Percentiles rank a stretch among this genome's conserved stretches.
Evolutionary conservation across 2,113 vertebrate species (phyloP).

Genomic region (Dendropsophus ebraccatus): DNA sequence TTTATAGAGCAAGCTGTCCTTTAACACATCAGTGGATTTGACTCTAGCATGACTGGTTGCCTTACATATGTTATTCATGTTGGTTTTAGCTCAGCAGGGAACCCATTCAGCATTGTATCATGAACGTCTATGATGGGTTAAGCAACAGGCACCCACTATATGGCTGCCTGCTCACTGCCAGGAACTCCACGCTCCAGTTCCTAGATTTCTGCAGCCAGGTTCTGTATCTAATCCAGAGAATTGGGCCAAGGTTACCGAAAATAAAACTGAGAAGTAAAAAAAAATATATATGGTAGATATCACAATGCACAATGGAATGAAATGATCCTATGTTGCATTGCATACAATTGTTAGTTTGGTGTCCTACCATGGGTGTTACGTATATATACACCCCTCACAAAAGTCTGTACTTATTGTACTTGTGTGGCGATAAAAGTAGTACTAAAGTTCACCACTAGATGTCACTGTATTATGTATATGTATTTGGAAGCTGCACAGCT

Average conservation of each 20-base stretch:
- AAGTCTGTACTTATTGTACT: too few species aligned
- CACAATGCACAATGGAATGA: not conserved
- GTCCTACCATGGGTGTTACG: too few species aligned
- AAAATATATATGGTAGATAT: too few species aligned
- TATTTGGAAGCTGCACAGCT: too few species aligned
- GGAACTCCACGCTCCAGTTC: constrained; percentile 38
- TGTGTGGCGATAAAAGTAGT: too few species aligned
- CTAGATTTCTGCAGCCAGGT: constrained; percentile 11
- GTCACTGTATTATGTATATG: too few species aligned
- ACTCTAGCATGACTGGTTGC: not conserved
- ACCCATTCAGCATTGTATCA: not conserved
- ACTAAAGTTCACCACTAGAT: too few species aligned
- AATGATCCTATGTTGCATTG: not conserved
- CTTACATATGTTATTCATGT: constrained; percentile 4
- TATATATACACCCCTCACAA: too few species aligned
- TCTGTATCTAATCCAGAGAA: constrained; percentile 10
- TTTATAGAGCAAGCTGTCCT: not conserved
- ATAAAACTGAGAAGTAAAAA: not conserved
- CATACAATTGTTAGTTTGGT: not conserved
- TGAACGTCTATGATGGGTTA: not conserved
- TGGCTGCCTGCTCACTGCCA: not conserved
- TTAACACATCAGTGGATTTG: not conserved
- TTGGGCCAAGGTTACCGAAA: not conserved
- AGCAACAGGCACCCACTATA: not conserved
- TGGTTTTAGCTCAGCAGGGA: not conserved